Evolutionary conservation across 2,888 invertebrate species (phyloP).

Genomic region (Helicoverpa assulta): DNA sequence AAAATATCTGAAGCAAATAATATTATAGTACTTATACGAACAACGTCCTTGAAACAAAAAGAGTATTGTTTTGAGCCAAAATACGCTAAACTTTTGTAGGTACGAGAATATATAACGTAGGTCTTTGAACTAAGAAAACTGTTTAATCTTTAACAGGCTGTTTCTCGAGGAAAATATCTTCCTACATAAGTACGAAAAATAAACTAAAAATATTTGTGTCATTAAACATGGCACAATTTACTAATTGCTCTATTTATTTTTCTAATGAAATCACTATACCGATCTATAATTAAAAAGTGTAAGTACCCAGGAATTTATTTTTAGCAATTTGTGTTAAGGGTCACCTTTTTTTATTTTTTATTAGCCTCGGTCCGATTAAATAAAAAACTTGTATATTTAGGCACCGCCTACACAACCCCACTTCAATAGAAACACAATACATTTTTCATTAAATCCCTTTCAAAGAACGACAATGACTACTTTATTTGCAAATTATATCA

Average conservation of each 20-base stretch:
- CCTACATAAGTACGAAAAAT: too few relatives aligned
- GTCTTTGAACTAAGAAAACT: background rate
- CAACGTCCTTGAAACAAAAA: slow-evolving; percentile 30
- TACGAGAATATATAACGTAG: background rate
- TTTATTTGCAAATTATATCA: slow-evolving; percentile 54
- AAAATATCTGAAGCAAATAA: slow-evolving; percentile 20
- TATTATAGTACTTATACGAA: slow-evolving; percentile 10
- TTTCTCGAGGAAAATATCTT: too few relatives aligned
- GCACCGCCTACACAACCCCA: background rate
- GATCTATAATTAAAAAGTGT: too few relatives aligned
- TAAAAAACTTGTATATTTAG: background rate
- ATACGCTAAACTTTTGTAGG: background rate
- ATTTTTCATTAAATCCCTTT: slow-evolving; percentile 45
- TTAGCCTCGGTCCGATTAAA: too few relatives aligned
- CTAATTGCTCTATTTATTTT: too few relatives aligned
- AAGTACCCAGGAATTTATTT: too few relatives aligned
- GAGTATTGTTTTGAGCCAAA: slow-evolving; percentile 29
- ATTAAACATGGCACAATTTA: too few relatives aligned
- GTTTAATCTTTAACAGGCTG: background rate
- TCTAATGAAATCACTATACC: too few relatives aligned
- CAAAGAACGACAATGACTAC: slow-evolving; percentile 40
- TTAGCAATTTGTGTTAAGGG: too few relatives aligned
- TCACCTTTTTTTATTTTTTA: too few relatives aligned
- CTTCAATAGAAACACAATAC: slow-evolving; percentile 15
- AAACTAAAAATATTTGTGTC: too few relatives aligned